Base-by-base conservation (phyloP, 2,888 invertebrate genomes). In the Trissoscelio sp. region DNA sequence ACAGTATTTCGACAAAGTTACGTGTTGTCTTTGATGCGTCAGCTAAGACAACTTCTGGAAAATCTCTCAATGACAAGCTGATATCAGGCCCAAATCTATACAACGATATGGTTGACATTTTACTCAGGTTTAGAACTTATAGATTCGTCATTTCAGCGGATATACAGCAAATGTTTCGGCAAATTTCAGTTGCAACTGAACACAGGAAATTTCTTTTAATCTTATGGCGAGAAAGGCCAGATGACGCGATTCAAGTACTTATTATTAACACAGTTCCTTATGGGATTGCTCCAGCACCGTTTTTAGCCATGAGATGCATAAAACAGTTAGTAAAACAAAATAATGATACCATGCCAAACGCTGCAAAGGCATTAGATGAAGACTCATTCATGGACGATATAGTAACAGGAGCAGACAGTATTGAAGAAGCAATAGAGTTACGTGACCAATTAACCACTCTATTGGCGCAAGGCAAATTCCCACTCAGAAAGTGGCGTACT, bases 191-290 rank as follows among this genome's bases (percentile, higher is more conserved):
- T 18, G 11, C 20, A 3, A 0, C 4, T 20, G 18, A 24, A 0
- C 46, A 70, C 18, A 28, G 42, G 11, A 22, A 55, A 5, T 18
- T 69, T 16, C 72, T 62, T n/a, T 20, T 22, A 2, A 62, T 72
- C 9, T 11, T 73, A 2, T 73, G 73, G 62, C 34, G 53, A 24
- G 20, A 42, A 11, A n/a, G 31, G 2, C 2, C 37, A 12, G 9
- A 31, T n/a, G 14, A 73, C 14, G 53, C 62, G 4, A 12, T 53
- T 3, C 11, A 28, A 1, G 46, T 55, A 18, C 64, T 20, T 18
- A 42, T n/a, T 0, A 22, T 74, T 3, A 66, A 64, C 9, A 74
- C 64, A 4, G 46, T 74, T 18, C 64, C 57, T 22, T 64, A 74
- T 18, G 74, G 55, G 6, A 64, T 64, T 1, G 46, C 18, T 16